These are phyloP conservation scores for Uropsilus gracilis DNA, from an alignment of 2,113 vertebrate genomes.

Conservation along the genomic window DNA sequence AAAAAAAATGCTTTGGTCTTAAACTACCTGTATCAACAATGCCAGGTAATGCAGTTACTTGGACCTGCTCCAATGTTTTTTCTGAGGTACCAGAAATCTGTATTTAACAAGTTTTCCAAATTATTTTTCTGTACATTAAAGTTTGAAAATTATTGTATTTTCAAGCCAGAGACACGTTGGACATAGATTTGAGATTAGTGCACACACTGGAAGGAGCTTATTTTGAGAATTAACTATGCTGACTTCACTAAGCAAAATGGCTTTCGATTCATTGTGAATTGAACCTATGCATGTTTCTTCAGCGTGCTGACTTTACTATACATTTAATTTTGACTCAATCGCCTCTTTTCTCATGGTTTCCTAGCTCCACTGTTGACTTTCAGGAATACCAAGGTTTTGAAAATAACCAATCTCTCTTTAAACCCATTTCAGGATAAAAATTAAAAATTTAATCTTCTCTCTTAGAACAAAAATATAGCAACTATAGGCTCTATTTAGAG, in stretches of 20 bases:
- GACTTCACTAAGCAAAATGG: background rate
- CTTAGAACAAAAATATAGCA: constrained; percentile 2
- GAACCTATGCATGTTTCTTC: background rate
- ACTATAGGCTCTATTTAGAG: background rate
- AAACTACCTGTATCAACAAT: background rate
- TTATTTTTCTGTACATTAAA: background rate
- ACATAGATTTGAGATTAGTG: background rate
- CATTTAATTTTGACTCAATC: background rate
- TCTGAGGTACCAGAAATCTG: background rate
- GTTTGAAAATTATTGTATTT: background rate
- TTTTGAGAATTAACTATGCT: background rate
- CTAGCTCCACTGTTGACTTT: background rate
- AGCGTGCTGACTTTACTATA: background rate
- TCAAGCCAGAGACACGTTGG: background rate
- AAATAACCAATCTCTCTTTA: background rate
- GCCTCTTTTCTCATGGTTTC: background rate
- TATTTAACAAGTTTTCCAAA: background rate
- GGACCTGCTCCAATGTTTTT: background rate
- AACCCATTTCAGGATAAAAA: background rate
- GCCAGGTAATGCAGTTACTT: background rate
- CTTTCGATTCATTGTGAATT: background rate
- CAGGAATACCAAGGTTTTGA: background rate
- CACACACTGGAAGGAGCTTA: background rate
- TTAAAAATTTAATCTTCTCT: background rate
- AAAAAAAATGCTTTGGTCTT: background rate